These are phyloP conservation scores for Cheilosia vulpina DNA, from an alignment of 2,888 invertebrate genomes.

Conservation along the genomic window DNA sequence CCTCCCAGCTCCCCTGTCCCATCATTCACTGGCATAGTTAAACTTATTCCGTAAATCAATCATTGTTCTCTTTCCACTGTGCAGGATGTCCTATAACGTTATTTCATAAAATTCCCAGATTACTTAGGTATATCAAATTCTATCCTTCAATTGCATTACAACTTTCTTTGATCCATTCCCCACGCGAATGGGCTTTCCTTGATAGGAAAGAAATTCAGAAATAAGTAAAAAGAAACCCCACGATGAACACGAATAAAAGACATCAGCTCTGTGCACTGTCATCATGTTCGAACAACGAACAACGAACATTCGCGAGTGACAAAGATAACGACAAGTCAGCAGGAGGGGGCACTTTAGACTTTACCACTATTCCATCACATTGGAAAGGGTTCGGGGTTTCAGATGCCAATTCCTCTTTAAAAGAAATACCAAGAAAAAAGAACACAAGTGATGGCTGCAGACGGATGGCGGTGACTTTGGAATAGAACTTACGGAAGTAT, in stretches of 20 bases:
- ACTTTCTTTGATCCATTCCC: slow-evolving; percentile 70
- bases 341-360: not conserved
- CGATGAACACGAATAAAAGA: slow-evolving; percentile 68
- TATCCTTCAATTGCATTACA: slow-evolving; percentile 73
- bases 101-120: slow-evolving; percentile 67
- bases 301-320: slow-evolving; percentile 44
- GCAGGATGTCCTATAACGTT: not conserved
- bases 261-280: slow-evolving; percentile 55
- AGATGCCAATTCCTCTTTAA: slow-evolving; percentile 47
- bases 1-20: not conserved
- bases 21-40: slow-evolving; percentile 25
- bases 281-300: slow-evolving; percentile 52
- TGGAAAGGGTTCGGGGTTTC: slow-evolving; percentile 6
- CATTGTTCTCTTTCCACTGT: slow-evolving; percentile 61
- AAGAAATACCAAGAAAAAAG: slow-evolving; percentile 4
- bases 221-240: slow-evolving; percentile 16
- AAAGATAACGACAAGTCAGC: slow-evolving; percentile 15
- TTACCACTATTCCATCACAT: not conserved
- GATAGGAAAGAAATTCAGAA: slow-evolving; percentile 20
- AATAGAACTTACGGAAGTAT: slow-evolving; percentile 77
- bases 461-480: slow-evolving; percentile 60
- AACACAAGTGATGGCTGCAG: slow-evolving; percentile 24
- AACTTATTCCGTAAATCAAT: slow-evolving; percentile 71
- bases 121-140: slow-evolving; percentile 66
- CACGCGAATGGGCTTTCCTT: slow-evolving; percentile 42